Base-by-base conservation (phyloP, 1,140 invertebrate species). In the Thalassaphorura encarpata region DNA sequence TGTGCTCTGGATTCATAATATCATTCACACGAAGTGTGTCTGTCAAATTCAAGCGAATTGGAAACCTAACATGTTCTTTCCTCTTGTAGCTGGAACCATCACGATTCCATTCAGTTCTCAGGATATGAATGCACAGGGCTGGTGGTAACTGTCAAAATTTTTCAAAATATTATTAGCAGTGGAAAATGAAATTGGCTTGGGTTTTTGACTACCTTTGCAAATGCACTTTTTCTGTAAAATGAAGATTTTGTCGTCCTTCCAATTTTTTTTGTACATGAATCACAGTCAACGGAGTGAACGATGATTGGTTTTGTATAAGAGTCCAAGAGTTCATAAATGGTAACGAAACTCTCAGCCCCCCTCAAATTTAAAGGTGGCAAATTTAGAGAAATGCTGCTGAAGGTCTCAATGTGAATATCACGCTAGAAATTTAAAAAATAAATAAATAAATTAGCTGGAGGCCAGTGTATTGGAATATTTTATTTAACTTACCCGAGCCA, bases 121-220 rank as follows among this genome's bases (percentile, higher is more conserved):
- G 82, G 66, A 96, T 83, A 71, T 95, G 91, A 62, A 96, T 76
- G 72, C 89, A 89, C 51, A 92, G 73, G 69, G 84, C 86, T 58
- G 78, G 72, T 26, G 88, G 87, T 58, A 87, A 69, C 83, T 86
- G 69, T 54, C 75, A n/a, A n/a, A n/a, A n/a, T n/a, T n/a, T n/a
- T 73, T 52, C 46, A 58, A 55, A 59, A 42, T 13, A 39, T 23
- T n/a, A 50, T 56, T 21, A 45, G 48, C 19, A 21, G n/a, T 41
- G 40, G 16, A 47, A n/a, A 24, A 46, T 58, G 47, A 56, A 23
- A 23, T 52, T 45, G 57, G 40, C n/a, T 28, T 46, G n/a, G 45
- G 18, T 39, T 45, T 27, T 28, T 36, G 31, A 57, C 45, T 67
- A 87, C 81, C 78, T 90, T 91, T 42, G 87, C 89, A 68, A 94